These are phyloP conservation scores for Dreissena polymorpha DNA, from an alignment of 1,140 invertebrate species.

Conservation along the genomic window DNA sequence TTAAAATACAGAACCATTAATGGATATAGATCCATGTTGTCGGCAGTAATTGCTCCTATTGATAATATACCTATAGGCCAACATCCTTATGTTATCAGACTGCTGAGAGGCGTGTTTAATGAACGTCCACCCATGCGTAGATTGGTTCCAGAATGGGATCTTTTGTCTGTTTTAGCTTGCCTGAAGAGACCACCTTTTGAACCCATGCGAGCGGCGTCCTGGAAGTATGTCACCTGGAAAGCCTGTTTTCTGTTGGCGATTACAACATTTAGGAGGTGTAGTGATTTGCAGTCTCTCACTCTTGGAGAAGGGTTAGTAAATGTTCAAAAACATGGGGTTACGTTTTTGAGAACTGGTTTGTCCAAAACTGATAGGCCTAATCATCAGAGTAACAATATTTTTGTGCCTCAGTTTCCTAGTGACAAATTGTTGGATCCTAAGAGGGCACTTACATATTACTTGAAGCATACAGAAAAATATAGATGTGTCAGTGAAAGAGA, in stretches of 20 bases:
- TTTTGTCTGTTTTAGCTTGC: slow-evolving; percentile 25
- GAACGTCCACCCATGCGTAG: not conserved
- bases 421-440: slow-evolving; percentile 53
- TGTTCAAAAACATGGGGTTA: slow-evolving; percentile 34
- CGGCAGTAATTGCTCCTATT: slow-evolving; percentile 21
- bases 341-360: slow-evolving; percentile 33
- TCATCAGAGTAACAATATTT: slow-evolving; percentile 33
- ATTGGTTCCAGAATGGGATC: slow-evolving; percentile 36
- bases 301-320: slow-evolving; percentile 27
- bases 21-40: slow-evolving; percentile 51
- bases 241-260: slow-evolving; percentile 26
- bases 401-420: slow-evolving; percentile 33
- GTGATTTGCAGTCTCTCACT: slow-evolving; percentile 34
- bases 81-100: slow-evolving; percentile 25
- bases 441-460: slow-evolving; percentile 32
- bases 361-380: slow-evolving; percentile 46
- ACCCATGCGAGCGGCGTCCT: not conserved
- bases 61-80: slow-evolving; percentile 23
- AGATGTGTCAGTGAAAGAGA: not conserved
- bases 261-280: slow-evolving; percentile 33
- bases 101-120: slow-evolving; percentile 26
- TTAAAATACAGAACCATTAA: slow-evolving; percentile 37
- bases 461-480: slow-evolving; percentile 40
- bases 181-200: slow-evolving; percentile 32
- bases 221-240: slow-evolving; percentile 43